Conservation (phyloP, 2,797 vertebrate species). For the Cynopterus sphinx region DNA sequence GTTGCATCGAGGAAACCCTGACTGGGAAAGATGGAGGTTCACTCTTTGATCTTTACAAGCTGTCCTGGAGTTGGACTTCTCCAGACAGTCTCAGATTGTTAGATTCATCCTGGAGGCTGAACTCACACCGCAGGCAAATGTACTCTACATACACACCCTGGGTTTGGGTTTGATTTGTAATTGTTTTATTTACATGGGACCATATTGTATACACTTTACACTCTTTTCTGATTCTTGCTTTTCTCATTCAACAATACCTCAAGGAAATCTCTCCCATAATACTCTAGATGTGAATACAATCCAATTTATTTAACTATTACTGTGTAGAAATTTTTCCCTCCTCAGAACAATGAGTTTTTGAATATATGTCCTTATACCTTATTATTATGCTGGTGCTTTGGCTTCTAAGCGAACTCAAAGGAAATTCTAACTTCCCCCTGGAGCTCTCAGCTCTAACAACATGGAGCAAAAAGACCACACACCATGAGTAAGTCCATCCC, state of each 20-base stretch:
- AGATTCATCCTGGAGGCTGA: neutral
- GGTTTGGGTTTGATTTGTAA: neutral
- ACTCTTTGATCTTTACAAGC: neutral
- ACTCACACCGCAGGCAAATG: neutral
- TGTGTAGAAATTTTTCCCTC: neutral
- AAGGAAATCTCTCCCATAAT: neutral
- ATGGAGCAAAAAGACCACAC: neutral
- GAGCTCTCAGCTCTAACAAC: neutral
- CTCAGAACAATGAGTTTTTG: neutral
- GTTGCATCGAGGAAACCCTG: neutral
- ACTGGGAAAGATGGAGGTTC: neutral
- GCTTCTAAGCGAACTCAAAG: neutral
- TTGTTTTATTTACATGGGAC: neutral
- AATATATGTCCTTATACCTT: neutral
- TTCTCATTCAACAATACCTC: neutral
- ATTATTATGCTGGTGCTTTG: neutral
- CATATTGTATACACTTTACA: neutral
- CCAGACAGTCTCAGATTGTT: neutral
- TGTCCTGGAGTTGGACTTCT: neutral
- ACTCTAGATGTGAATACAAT: neutral
- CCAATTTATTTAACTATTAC: neutral
- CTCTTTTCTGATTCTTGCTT: neutral
- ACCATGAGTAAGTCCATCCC: neutral
- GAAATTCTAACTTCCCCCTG: neutral
- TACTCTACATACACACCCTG: neutral